These are phyloP conservation scores for Artibeus lituratus DNA, from an alignment of 2,797 vertebrate species.

Conservation along the genomic window DNA sequence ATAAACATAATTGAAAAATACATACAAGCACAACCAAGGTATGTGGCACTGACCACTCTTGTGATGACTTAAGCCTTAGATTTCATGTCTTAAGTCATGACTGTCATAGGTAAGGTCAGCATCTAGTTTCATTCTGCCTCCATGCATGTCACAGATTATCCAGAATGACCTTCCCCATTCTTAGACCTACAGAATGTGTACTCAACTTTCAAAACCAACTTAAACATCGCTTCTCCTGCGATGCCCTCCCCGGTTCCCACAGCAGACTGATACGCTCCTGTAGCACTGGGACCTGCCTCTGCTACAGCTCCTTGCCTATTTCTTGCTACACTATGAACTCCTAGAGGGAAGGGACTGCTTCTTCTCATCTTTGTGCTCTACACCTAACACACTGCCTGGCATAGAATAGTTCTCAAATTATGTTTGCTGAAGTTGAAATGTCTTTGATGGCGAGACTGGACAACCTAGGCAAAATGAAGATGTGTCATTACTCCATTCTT, in stretches of 20 bases:
- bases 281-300: not conserved
- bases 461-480: not conserved
- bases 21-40: not conserved
- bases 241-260: not conserved
- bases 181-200: not conserved
- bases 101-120: not conserved
- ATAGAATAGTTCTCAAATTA: not conserved
- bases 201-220: not conserved
- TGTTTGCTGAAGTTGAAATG: not conserved
- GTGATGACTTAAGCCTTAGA: not conserved
- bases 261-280: not conserved
- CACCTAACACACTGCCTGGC: not conserved
- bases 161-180: not conserved
- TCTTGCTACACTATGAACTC: not conserved
- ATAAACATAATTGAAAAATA: not conserved
- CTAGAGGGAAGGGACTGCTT: not conserved
- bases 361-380: not conserved
- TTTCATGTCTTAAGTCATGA: not conserved
- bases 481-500: not conserved
- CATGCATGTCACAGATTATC: not conserved
- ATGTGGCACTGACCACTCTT: not conserved
- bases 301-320: not conserved
- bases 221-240: not conserved
- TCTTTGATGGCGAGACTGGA: constrained; percentile 8
- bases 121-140: not conserved